A percentile compares a stretch with the other conserved stretches of the same genome.
Conservation (phyloP, 1,140 invertebrate species). For the Drosophila lacertosa region DNA sequence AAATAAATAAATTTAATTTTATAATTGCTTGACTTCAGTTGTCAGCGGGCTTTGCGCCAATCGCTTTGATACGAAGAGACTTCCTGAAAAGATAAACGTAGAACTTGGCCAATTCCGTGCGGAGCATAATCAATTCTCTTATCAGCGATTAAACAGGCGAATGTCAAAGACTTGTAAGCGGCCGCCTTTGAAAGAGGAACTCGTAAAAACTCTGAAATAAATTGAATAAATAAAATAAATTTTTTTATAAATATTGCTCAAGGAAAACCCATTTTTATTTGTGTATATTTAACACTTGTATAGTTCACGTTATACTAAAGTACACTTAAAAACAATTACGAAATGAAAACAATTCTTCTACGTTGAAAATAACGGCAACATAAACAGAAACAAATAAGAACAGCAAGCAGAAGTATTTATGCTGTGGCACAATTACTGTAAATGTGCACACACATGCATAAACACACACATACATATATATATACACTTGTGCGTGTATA, state of each 20-base stretch:
- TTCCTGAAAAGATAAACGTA: conserved; percentile 40
- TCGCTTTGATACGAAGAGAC: neutral
- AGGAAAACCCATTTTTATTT: neutral
- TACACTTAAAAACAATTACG: neutral
- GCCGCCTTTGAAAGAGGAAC: conserved; percentile 9
- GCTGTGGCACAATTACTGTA: conserved; percentile 13
- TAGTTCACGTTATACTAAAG: neutral
- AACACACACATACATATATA: neutral
- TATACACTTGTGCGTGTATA: conserved; percentile 15
- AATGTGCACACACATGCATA: neutral
- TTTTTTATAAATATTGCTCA: neutral
- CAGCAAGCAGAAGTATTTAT: conserved; percentile 12
- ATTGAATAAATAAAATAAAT: conserved; percentile 1
- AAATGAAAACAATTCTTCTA: conserved; percentile 1
- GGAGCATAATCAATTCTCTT: conserved; percentile 28
- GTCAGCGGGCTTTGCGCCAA: neutral
- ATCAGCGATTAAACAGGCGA: conserved; percentile 39
- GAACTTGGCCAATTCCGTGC: neutral
- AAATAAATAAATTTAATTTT: no score
- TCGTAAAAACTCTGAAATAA: conserved; percentile 5
- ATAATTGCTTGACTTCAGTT: neutral
- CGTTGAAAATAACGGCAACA: neutral
- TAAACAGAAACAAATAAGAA: conserved; percentile 3
- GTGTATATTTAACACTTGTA: conserved; percentile 4
- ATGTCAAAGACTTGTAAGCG: conserved; percentile 8